Base-by-base conservation (phyloP, 2,888 invertebrate species). In the Neocrepidodera transversa region DNA sequence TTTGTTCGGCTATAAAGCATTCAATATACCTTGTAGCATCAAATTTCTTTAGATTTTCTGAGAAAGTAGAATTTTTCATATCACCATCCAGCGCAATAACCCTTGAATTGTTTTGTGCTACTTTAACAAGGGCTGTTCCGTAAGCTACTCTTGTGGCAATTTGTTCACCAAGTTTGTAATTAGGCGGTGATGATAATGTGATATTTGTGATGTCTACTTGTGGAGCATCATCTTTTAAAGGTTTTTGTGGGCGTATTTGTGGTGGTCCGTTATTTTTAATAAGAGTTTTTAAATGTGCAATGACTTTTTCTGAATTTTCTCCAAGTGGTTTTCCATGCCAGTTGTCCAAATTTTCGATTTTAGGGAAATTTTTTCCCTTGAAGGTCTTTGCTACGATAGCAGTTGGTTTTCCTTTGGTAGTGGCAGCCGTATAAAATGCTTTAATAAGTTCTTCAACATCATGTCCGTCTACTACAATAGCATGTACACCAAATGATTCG, bases 1-100 rank as follows among this genome's bases (percentile, higher is more conserved):
- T 98, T 84, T 99, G 99, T 78, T 99, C 99, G 58, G 99, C 99
- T 76, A 99, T 99, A 83, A 92, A 99, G 79, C 99, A 97, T 81
- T 99, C 99, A 69, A 99, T 88, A 81, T 92, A 97, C 66, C 93
- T 88, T 50, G 83, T 82, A 1, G 89, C 85, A 71, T 83, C 83
- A 20, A 82, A 88, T 69, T 90, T 87, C 78, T 91, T 91, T 65
- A 98, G 86, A 76, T 93, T 95, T 71, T 95, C 95, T 11, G 98
- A 92, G 82, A 88, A 99, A 0, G 99, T 99, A 0, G 98, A 99
- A 81, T 99, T 99, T 82, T 98, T 99, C 68, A 97, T 97, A 79
- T 99, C 99, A 17, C 95, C 98, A 78, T 99, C 98, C 71, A 99
- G 79, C 48, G 95, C 97, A 71, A 99, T 89, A 14, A 99, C 95